These are phyloP conservation scores for Heterodera carotae DNA, from an alignment of 1,140 invertebrate genomes.

Conservation along the genomic window DNA sequence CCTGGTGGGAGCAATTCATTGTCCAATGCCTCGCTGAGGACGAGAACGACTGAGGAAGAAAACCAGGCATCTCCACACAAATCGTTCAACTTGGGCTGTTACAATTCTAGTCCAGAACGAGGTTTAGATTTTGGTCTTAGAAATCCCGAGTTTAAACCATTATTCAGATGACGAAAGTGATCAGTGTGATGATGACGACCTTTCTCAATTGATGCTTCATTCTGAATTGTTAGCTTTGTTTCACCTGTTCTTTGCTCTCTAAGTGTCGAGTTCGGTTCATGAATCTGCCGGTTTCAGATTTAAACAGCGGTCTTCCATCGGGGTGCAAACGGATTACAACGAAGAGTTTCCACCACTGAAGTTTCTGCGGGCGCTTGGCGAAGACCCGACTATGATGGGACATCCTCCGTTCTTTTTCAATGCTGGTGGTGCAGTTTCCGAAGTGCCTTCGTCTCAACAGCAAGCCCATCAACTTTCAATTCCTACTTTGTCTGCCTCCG, in stretches of 20 bases:
- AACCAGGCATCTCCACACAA: conserved; percentile 25
- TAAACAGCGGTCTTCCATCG: conserved; percentile 28
- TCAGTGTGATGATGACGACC: conserved; percentile 34
- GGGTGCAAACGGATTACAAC: conserved; percentile 44
- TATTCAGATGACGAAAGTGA: conserved; percentile 37
- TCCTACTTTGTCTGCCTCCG: conserved; percentile 15
- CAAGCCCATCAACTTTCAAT: conserved; percentile 27
- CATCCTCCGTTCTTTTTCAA: conserved; percentile 29
- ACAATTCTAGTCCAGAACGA: conserved; percentile 43
- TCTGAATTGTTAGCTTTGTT: conserved; percentile 30
- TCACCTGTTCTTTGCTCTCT: background rate
- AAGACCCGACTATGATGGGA: conserved; percentile 18
- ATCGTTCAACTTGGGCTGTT: conserved; percentile 37
- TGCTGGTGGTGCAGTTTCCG: conserved; percentile 1
- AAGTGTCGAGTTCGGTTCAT: background rate
- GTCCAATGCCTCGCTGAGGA: conserved; percentile 24
- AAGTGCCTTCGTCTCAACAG: conserved; percentile 27
- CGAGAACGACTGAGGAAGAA: conserved; percentile 23
- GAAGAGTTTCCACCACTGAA: conserved; percentile 45
- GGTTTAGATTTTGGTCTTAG: conserved; percentile 24
- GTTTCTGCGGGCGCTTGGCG: conserved; percentile 33
- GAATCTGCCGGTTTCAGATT: conserved; percentile 1
- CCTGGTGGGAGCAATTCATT: conserved; percentile 33
- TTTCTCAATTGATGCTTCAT: conserved; percentile 32
- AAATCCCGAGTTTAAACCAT: background rate